Conservation (phyloP, 2,797 vertebrate genomes). For the Lagocephalus sceleratus region DNA sequence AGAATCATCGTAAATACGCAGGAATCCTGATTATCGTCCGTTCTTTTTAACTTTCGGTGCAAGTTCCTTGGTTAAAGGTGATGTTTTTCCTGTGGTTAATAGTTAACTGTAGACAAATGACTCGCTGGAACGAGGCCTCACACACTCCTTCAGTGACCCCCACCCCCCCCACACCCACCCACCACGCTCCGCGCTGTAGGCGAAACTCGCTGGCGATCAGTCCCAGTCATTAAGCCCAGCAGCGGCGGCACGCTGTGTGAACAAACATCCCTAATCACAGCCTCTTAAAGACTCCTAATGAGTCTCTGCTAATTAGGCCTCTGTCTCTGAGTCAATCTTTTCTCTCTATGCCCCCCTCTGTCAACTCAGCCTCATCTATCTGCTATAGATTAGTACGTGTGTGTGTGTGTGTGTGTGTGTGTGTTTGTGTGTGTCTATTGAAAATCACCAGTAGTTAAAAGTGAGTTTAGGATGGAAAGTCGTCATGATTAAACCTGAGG, state of each 20-base stretch:
- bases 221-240: constrained; percentile 69
- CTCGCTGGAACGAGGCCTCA: constrained; percentile 22
- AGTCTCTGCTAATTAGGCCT: constrained; percentile 74
- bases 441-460: constrained; percentile 91
- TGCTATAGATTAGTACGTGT: constrained; percentile 69
- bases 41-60: too few relatives aligned
- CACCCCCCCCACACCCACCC: constrained; percentile 10
- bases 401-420: constrained; percentile 16
- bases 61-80: constrained; percentile 3
- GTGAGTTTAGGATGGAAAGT: constrained; percentile 75
- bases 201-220: constrained; percentile 61
- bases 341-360: constrained; percentile 61
- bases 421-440: constrained; percentile 62
- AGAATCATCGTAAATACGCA: too few relatives aligned
- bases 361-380: constrained; percentile 71
- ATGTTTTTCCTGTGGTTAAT: constrained; percentile 42
- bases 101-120: constrained; percentile 55
- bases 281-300: constrained; percentile 78
- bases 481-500: constrained; percentile 62
- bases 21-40: too few relatives aligned
- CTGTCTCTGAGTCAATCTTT: constrained; percentile 72
- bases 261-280: constrained; percentile 83
- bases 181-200: constrained; percentile 43
- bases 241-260: constrained; percentile 72
- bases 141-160: constrained; percentile 30